Percentiles rank a stretch among this genome's conserved stretches.
These are phyloP conservation scores for Enteromius fasciolatus DNA, from an alignment of 2,797 vertebrate genomes.

Conservation along the genomic window DNA sequence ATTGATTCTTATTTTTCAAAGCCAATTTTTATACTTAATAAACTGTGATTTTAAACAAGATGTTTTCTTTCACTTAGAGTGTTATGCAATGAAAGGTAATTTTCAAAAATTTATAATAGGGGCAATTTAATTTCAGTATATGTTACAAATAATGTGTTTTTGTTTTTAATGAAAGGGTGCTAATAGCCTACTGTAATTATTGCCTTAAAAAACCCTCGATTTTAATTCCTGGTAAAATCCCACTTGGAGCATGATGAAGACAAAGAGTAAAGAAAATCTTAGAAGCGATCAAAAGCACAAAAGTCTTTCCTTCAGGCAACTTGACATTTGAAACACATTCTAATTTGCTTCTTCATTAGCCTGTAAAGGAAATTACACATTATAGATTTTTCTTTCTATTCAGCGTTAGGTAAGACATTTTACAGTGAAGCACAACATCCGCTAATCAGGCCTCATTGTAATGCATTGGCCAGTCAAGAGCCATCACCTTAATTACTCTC, in stretches of 20 bases:
- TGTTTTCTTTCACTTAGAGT: too few species aligned
- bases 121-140: background rate
- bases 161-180: background rate
- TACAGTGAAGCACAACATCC: constrained; percentile 8
- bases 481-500: constrained; percentile 16
- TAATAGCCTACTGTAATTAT: background rate
- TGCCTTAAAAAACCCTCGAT: background rate
- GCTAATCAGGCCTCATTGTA: constrained; percentile 16
- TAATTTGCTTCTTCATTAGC: background rate
- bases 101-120: too few species aligned
- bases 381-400: background rate
- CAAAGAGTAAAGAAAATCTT: background rate
- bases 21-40: too few species aligned
- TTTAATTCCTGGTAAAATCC: background rate
- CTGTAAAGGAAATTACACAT: constrained; percentile 9
- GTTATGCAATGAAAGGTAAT: too few species aligned
- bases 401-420: background rate
- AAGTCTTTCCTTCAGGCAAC: background rate
- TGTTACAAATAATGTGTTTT: background rate
- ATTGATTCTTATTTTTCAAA: too few species aligned
- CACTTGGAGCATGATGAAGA: background rate
- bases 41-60: too few species aligned
- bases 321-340: constrained; percentile 3
- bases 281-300: background rate
- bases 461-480: constrained; percentile 22